Evolutionary conservation across 2,113 vertebrate species (phyloP), one percentile per base, ranked within the genome.

Genomic region (Ammodytes dubius): DNA sequence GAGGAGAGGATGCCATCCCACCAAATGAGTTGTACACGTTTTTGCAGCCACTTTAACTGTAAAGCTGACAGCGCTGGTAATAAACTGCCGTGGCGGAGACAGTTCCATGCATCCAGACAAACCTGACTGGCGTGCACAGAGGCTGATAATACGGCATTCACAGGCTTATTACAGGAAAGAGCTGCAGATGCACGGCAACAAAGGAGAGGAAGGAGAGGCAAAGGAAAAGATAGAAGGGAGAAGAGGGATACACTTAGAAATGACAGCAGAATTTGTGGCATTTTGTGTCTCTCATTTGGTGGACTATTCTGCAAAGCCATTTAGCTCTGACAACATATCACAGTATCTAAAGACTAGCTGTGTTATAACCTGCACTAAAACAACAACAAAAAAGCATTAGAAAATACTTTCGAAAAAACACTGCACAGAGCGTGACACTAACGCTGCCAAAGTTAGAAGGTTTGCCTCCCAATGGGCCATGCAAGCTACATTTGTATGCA

Each of bases 111-210:
- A 87, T 90, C 64, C 77, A 84, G 64, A 85, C 78, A 54, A 27
- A 57, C 79, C 75, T 79, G 84, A 89, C 43, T 66, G 78, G 78
- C 68, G 47, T 73, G 80, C 80, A 37, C 66, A 70, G 79, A 69
- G 83, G 81, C 66, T 89, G 89, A 82, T 83, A 86, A 70, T 83
- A 73, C 79, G 50, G 40, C 27, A 81, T 77, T 79, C 73, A 65
- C 19, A 45, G 72, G 75, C 57, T 56, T 80, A 77, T 69, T 43
- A 81, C 73, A 61, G 77, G 81, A 88, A 59, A 84, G 86, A 84
- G 86, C 82, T 77, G 90, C 78, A 92, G 87, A 90, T 57, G 83
- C 78, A 71, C 75, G 39, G 79, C 70, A 70, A 77, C 84, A 87
- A 85, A 83, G 46, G 73, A 14, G 47, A 67, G 52, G 65, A 52